Evolutionary conservation across 2,888 invertebrate species (phyloP), one percentile per base, ranked within the genome.

Genomic region (Aleiodes testaceus): DNA sequence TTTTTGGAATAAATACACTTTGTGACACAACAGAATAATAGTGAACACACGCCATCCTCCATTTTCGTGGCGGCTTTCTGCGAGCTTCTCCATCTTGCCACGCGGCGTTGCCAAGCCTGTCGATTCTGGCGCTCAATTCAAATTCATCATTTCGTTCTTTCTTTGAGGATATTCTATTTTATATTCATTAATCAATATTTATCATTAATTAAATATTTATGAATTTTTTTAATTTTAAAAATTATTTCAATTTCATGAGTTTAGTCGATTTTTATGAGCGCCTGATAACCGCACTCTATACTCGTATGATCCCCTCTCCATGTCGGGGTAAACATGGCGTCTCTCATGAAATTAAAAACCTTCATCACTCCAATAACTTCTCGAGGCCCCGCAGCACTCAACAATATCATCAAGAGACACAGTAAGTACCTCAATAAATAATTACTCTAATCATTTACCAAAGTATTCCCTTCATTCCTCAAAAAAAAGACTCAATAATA

Each of bases 41-140:
- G 79, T 73, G 70, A 77, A 82, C 77, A 81, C 81, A 84, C 81
- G 83, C 83, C 78, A 81, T 81, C 85, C 84, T 84, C 85, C 85
- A 85, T 85, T 80, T 84, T 85, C 79, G 76, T 81, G 76, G 61
- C 61, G 74, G 59, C 59, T 59, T 36, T 36, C 9, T 30, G 59
- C 0, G 16, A 42, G 7, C 9, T 36, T 36, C 36, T 36, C 36
- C 2, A 16, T 11, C 9, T 5, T 45, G 20, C 1, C 12, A 45
- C 44, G 30, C 61, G 11, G 42, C 26, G 50, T 44, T 44, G 14
- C 30, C 59, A 50, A n/a, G 36, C 16, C 47, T 16, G 55, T 36
- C 52, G 9, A 26, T 16, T 6, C n/a, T 12, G 36, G 36, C 36
- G 36, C 36, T 9, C 3, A 11, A 36, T 36, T 36, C 36, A 36